Conservation (phyloP, 2,888 invertebrate genomes). For the Erebia palarica region DNA sequence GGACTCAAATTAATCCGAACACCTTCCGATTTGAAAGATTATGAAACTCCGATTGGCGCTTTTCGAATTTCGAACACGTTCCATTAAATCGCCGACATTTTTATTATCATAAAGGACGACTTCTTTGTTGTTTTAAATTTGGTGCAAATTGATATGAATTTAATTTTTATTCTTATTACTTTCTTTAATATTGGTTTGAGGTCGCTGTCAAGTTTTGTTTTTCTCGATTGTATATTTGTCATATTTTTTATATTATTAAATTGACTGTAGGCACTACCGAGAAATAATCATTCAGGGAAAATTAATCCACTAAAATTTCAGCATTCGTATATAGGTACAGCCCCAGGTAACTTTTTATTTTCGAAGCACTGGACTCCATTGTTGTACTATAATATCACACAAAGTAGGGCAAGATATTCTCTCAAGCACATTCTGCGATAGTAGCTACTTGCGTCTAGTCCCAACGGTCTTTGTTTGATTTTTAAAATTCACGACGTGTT, state of each 20-base stretch:
- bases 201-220: too few relatives aligned
- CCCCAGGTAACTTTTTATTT: not conserved
- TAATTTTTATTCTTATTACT: conserved; percentile 15
- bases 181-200: too few relatives aligned
- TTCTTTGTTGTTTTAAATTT: conserved; percentile 32
- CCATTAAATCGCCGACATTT: conserved; percentile 44
- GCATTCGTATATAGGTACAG: too few relatives aligned
- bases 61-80: conserved; percentile 45
- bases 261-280: too few relatives aligned
- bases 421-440: conserved; percentile 26
- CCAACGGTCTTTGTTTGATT: conserved; percentile 42
- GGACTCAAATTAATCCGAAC: conserved; percentile 57
- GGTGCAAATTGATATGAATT: conserved; percentile 28
- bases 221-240: too few relatives aligned
- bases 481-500: conserved; percentile 46
- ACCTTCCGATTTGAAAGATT: conserved; percentile 52
- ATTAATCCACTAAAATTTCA: too few relatives aligned
- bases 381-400: not conserved
- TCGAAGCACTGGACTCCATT: not conserved
- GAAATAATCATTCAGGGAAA: too few relatives aligned
- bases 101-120: conserved; percentile 42
- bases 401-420: conserved; percentile 32
- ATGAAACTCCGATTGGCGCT: conserved; percentile 47
- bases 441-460: conserved; percentile 19
- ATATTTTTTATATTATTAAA: too few relatives aligned